Conservation (phyloP, 1,140 invertebrate genomes). For the Drosophila simulans region DNA sequence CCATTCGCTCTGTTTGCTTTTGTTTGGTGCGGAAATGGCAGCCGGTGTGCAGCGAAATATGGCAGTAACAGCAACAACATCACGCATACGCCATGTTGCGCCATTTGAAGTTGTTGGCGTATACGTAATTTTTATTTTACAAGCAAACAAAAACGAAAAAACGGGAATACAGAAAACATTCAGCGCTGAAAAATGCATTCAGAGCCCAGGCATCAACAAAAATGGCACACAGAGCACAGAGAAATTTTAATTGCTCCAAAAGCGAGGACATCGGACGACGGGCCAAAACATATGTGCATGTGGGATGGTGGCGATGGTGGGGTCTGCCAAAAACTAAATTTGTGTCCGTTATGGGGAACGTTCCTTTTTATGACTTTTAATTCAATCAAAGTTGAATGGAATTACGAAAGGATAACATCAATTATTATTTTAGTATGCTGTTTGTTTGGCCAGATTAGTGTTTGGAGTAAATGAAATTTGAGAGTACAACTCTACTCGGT, state of each 20-base stretch:
- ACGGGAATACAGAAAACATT: conserved; percentile 37
- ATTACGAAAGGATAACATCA: conserved; percentile 38
- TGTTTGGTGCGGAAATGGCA: conserved; percentile 78
- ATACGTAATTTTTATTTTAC: conserved; percentile 82
- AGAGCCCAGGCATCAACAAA: conserved; percentile 52
- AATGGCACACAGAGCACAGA: conserved; percentile 57
- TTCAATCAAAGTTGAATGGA: conserved; percentile 74
- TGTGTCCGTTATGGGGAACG: conserved; percentile 33
- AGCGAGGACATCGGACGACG: conserved; percentile 33
- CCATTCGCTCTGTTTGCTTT: conserved; percentile 64
- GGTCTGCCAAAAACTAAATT: conserved; percentile 56
- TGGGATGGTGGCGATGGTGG: not conserved
- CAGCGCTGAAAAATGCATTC: conserved; percentile 59
- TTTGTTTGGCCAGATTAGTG: conserved; percentile 47
- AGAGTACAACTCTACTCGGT: not conserved
- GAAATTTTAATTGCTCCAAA: conserved; percentile 80
- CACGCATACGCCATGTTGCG: conserved; percentile 73
- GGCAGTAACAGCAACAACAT: conserved; percentile 40
- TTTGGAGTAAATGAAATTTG: conserved; percentile 14
- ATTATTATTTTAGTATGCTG: conserved; percentile 11
- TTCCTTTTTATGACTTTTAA: conserved; percentile 68
- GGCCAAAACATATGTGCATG: not conserved
- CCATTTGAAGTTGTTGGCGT: conserved; percentile 78
- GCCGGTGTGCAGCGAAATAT: conserved; percentile 75
- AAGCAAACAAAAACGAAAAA: conserved; percentile 60